Conservation (phyloP, 2,888 invertebrate genomes). For the Polydrusus cervinus region DNA sequence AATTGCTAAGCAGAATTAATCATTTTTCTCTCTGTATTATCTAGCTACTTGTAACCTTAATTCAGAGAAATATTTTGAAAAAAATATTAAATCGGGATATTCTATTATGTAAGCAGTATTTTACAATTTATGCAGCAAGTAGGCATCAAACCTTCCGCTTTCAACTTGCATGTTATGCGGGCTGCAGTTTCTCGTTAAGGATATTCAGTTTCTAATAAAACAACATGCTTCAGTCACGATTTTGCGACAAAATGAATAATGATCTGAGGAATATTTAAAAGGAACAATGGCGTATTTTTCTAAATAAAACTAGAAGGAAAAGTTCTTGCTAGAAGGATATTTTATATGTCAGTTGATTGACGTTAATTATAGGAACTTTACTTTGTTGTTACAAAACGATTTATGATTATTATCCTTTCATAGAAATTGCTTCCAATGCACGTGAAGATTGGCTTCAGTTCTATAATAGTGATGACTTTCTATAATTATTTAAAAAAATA, state of each 20-base stretch:
- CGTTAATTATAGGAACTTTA: slow-evolving; percentile 48
- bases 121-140: slow-evolving; percentile 4
- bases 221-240: slow-evolving; percentile 52
- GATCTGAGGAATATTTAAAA: slow-evolving; percentile 40
- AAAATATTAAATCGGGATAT: no score
- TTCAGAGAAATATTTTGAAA: no score
- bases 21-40: no score
- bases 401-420: neutral
- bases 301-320: slow-evolving; percentile 38
- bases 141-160: neutral
- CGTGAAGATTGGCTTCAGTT: neutral
- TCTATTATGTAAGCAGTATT: no score
- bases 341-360: slow-evolving; percentile 49
- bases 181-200: slow-evolving; percentile 39
- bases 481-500: no score
- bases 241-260: slow-evolving; percentile 54
- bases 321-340: slow-evolving; percentile 37
- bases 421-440: slow-evolving; percentile 8
- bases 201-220: slow-evolving; percentile 44
- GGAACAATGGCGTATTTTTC: slow-evolving; percentile 51
- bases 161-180: slow-evolving; percentile 9
- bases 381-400: slow-evolving; percentile 23
- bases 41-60: no score
- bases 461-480: neutral
- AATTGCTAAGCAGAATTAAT: no score